These are phyloP conservation scores for Chiloscyllium plagiosum DNA, from an alignment of 2,113 vertebrate species.

Conservation along the genomic window DNA sequence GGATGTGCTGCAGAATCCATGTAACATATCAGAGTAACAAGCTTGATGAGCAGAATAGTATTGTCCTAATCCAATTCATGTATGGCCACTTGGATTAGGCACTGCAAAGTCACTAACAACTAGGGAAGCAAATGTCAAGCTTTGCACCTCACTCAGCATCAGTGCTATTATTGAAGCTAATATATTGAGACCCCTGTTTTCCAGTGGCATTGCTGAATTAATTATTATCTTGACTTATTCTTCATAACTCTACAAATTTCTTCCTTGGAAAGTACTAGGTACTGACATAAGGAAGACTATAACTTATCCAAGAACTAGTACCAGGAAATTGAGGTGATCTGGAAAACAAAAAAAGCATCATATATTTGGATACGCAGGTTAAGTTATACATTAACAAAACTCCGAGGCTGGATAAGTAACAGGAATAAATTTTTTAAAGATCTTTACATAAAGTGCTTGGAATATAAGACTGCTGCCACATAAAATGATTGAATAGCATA, in stretches of 20 bases:
- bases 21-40: not conserved
- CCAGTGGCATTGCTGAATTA: not conserved
- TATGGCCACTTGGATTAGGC: not conserved
- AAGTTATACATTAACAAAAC: not conserved
- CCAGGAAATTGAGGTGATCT: not conserved
- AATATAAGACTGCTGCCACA: not conserved
- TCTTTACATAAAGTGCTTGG: not conserved
- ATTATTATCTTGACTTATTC: not conserved
- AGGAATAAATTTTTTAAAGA: not conserved
- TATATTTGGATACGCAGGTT: not conserved
- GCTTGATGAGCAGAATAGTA: too few species aligned
- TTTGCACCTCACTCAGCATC: not conserved
- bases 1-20: not conserved
- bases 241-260: not conserved
- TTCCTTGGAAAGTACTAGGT: not conserved
- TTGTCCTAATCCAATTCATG: not conserved
- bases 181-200: not conserved
- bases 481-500: not conserved
- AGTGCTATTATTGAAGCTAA: not conserved
- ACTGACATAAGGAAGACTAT: not conserved
- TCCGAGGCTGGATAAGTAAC: not conserved
- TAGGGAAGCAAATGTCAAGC: not conserved
- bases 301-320: not conserved
- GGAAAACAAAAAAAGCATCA: not conserved
- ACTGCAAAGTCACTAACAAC: not conserved